A percentile compares a stretch with the other conserved stretches of the same genome.
Conservation (phyloP, 2,888 invertebrate species). For the Ichneumon xanthorius region DNA sequence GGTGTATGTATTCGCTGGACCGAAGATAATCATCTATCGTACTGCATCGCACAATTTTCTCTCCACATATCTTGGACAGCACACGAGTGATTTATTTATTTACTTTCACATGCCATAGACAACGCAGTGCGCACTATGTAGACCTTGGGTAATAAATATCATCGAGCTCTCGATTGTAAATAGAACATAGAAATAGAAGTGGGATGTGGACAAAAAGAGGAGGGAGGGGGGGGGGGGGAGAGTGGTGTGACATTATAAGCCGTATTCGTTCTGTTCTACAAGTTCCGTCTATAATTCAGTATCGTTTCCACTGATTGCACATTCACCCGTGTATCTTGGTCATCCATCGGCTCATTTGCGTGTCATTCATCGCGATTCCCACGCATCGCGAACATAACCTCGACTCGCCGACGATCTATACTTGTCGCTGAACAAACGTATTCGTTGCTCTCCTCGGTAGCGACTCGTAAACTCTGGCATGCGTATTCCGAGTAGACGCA, state of each 20-base stretch:
- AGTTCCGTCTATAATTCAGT: not conserved
- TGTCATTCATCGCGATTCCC: slow-evolving; percentile 43
- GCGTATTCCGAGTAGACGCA: slow-evolving; percentile 12
- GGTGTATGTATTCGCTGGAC: slow-evolving; percentile 21
- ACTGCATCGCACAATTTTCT: slow-evolving; percentile 40
- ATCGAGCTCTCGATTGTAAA: slow-evolving; percentile 44
- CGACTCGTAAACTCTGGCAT: slow-evolving; percentile 26
- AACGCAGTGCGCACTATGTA: not conserved
- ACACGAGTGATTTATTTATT: slow-evolving; percentile 23
- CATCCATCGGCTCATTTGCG: slow-evolving; percentile 43
- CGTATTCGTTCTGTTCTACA: not conserved
- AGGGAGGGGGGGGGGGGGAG: not conserved
- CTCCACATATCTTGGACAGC: slow-evolving; percentile 1
- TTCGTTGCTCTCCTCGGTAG: slow-evolving; percentile 18
- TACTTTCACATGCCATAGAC: slow-evolving; percentile 3
- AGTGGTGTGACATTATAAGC: not conserved
- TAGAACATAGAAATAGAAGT: slow-evolving; percentile 26
- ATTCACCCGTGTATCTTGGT: slow-evolving; percentile 36
- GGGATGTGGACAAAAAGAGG: slow-evolving; percentile 2
- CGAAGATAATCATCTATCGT: slow-evolving; percentile 21
- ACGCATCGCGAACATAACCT: slow-evolving; percentile 34
- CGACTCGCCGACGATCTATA: slow-evolving; percentile 10
- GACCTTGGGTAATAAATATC: slow-evolving; percentile 10
- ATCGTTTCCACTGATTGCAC: slow-evolving; percentile 44
- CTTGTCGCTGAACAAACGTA: slow-evolving; percentile 14